Base-by-base conservation (phyloP, 2,888 invertebrate genomes). In the Polietes domitor region DNA sequence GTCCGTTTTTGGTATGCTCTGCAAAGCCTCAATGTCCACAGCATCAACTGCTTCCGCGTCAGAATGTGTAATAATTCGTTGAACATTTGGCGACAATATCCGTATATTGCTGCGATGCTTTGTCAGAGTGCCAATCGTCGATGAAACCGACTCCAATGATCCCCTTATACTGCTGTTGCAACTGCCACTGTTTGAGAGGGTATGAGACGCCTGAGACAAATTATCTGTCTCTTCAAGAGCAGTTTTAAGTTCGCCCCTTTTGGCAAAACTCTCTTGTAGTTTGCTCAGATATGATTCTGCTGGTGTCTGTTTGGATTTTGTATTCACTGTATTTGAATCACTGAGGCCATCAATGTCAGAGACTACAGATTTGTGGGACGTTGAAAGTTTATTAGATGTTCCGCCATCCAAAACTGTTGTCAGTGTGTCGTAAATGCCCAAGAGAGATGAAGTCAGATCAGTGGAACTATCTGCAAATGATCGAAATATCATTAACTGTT, bases 351-450 rank as follows among this genome's bases (percentile, higher is more conserved):
- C 85, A 87, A 77, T 77, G 78, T 87, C 85, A 80, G 79, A 70
- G 81, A 86, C 86, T 85, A 63, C 17, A 10, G 71, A 28, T 63
- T 73, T 47, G 77, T 37, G 55, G 37, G 26, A 24, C 53, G 43
- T 19, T 74, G 68, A 50, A 70, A n/a, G 26, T 55, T 61, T 43
- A 17, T 17, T 24, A 1, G 75, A 15, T 21, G 63, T 1, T 53
- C 53, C 74, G 21, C 78, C 80, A 75, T 88, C 88, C 77, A 94
- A 88, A 94, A 94, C 90, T 80, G 88, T 90, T 58, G 91, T 92
- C 87, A 97, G 93, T 86, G 96, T 96, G 93, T 98, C 97, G 92
- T 97, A 97, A 92, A 97, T 96, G 86, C 96, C 96, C 92, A 98
- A 94, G 85, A 97, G 94, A 87, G 96, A 96, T 82, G 97, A 97